These are phyloP conservation scores for Drosophila ironensis DNA, from an alignment of 1,140 invertebrate genomes.

Conservation along the genomic window DNA sequence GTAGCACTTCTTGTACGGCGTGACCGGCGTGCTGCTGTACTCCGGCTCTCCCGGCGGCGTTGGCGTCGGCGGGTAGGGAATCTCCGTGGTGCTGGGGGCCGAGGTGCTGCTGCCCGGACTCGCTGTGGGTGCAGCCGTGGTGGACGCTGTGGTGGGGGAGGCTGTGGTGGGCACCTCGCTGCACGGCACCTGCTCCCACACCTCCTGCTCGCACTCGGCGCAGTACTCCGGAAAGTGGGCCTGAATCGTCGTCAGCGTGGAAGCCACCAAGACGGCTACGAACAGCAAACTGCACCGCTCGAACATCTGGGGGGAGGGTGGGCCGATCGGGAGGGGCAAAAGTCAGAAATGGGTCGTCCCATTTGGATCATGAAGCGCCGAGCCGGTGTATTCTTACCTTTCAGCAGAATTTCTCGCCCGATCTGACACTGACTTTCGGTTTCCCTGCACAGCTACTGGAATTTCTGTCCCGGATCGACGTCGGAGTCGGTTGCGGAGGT, in stretches of 20 bases:
- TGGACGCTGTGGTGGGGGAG: neutral
- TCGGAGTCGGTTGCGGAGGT: neutral
- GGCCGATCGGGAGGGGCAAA: neutral
- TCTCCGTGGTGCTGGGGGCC: neutral
- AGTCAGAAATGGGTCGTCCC: slow-evolving; percentile 20
- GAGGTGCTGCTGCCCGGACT: slow-evolving; percentile 9
- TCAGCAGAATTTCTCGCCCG: slow-evolving; percentile 51
- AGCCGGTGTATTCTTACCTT: slow-evolving; percentile 65
- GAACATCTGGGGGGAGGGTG: slow-evolving; percentile 48
- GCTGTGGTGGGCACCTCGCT: slow-evolving; percentile 51
- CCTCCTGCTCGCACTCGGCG: slow-evolving; percentile 72
- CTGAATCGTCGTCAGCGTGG: slow-evolving; percentile 8
- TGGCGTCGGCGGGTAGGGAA: neutral
- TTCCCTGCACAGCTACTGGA: slow-evolving; percentile 9
- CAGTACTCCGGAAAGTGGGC: slow-evolving; percentile 67
- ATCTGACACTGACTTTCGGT: neutral
- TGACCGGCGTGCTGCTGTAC: neutral
- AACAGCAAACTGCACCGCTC: slow-evolving; percentile 46
- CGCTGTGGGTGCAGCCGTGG: neutral
- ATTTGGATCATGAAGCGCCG: slow-evolving; percentile 6
- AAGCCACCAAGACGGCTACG: slow-evolving; percentile 16
- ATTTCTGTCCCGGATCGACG: slow-evolving; percentile 18
- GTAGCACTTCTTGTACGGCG: slow-evolving; percentile 66
- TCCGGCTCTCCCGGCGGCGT: neutral
- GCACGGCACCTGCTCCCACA: slow-evolving; percentile 78